Evolutionary conservation across 2,888 invertebrate species (phyloP), one percentile per base, ranked within the genome.

Genomic region (Caenorhabditis zanzibari): DNA sequence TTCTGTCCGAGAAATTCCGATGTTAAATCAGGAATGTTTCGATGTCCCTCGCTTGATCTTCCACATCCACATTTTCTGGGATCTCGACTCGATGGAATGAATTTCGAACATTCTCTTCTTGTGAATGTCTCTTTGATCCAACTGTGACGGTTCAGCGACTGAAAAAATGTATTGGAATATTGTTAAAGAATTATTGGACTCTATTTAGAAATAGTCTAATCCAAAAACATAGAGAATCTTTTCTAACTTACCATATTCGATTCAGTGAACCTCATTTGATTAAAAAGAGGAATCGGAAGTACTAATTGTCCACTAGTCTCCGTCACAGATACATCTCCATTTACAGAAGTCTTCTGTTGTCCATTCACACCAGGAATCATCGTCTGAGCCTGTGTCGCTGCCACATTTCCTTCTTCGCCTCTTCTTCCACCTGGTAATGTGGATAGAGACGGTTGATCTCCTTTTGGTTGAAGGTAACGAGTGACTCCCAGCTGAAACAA

Each of bases 61-160:
- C 91, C 91, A 73, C 91, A 91, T 10, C 90, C 91, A 79, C 91
- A 90, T 86, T 91, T 91, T 16, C 87, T 82, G 0, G 85, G 66
- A 69, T 91, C 90, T 24, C 86, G 85, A 64, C 77, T 87, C 1
- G 89, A 88, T 19, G 90, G 75, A 32, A 91, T 84, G 69, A 91
- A 91, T 28, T 86, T 73, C 26, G 85, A 83, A 93, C 98, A 98
- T 94, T 97, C 97, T 89, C 97, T 94, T 93, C 97, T 97, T 93
- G 96, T 95, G 93, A 98, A 97, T 89, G 96, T 96, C 91, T 96
- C 95, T 93, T 97, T 97, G 92, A 98, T 96, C 97, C 97, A 91
- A 22, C 88, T 80, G 28, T 77, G 71, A 32, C 85, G 83, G 44
- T 90, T 86, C 9, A 88, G 71, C 12, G 87, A 85, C 88, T 89